Base-by-base conservation (phyloP, 2,113 vertebrate species). In the Rallus limicola region DNA sequence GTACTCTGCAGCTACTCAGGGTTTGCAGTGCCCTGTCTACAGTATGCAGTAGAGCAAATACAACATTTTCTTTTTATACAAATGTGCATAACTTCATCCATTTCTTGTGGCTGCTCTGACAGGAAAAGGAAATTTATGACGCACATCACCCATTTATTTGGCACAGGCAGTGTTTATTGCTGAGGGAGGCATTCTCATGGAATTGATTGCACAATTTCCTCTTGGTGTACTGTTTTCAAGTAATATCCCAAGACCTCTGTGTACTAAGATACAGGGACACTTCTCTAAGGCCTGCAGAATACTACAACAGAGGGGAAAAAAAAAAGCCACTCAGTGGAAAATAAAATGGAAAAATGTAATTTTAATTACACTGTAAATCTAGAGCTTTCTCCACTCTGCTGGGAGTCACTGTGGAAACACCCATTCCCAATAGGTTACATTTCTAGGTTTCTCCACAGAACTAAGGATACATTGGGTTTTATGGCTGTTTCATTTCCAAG, bases 121-220 rank as follows among this genome's bases (percentile, higher is more conserved):
- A 96, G 91, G 94, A 95, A 96, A 95, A 94, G 92, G 88, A 95
- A 90, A 98, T 98, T 96, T 96, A 97, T 97, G 95, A 95, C 91
- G 80, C 91, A 95, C 95, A 93, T 93, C 91, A 85, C 86, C 96
- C 93, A 95, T 97, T 97, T 97, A 88, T 97, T 97, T 97, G 95
- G 95, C 86, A 95, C 63, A 96, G 92, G 78, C 95, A 82, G 90
- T 91, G 69, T 90, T 96, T 96, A 97, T 97, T 92, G 86, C 95
- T 92, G 93, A 98, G 75, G 87, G 94, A 97, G 76, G 78, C 91
- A 94, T 77, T 82, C 88, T 92, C 87, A 91, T 95, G 97, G 86
- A 97, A 97, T 95, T 97, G 97, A 97, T 97, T 95, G 82, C 91
- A 95, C 90, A 90, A 94, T 96, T 97, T 93, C 91, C 96, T 93